These are phyloP conservation scores for Lucilia sericata DNA, from an alignment of 1,140 invertebrate genomes.

Conservation along the genomic window DNA sequence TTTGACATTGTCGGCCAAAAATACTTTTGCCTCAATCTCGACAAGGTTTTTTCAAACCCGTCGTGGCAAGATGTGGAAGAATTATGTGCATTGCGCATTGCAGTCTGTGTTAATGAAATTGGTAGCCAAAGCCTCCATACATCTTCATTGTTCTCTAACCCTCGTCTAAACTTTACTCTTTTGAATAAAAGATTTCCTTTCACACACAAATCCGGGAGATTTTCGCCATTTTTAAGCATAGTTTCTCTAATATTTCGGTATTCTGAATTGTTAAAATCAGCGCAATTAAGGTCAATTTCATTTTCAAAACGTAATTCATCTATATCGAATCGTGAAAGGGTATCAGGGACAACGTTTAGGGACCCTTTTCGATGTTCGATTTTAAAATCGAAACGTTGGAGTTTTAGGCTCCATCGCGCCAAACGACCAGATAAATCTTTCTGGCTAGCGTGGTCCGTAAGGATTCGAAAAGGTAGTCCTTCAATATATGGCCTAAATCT, in stretches of 20 bases:
- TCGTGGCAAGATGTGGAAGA: neutral
- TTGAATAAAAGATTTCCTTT: neutral
- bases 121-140: slow-evolving; percentile 32
- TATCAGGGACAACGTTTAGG: slow-evolving; percentile 28
- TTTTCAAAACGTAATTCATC: neutral
- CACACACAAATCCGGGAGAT: neutral
- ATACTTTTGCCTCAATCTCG: slow-evolving; percentile 6
- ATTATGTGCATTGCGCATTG: neutral
- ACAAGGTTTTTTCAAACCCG: no score
- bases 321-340: neutral
- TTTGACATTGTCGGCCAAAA: slow-evolving; percentile 5
- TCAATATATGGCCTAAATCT: no score
- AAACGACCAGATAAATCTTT: slow-evolving; percentile 51
- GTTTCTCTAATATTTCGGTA: neutral
- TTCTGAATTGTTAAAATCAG: neutral
- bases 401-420: slow-evolving; percentile 27
- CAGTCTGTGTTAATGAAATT: neutral
- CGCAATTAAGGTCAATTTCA: neutral
- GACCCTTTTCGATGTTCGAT: slow-evolving; percentile 40
- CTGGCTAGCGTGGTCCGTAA: slow-evolving; percentile 43
- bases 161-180: neutral
- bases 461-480: slow-evolving; percentile 27
- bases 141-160: neutral
- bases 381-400: slow-evolving; percentile 39
- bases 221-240: neutral